These are phyloP conservation scores for Lutraria lutraria DNA, from an alignment of 2,888 invertebrate species.

Conservation along the genomic window DNA sequence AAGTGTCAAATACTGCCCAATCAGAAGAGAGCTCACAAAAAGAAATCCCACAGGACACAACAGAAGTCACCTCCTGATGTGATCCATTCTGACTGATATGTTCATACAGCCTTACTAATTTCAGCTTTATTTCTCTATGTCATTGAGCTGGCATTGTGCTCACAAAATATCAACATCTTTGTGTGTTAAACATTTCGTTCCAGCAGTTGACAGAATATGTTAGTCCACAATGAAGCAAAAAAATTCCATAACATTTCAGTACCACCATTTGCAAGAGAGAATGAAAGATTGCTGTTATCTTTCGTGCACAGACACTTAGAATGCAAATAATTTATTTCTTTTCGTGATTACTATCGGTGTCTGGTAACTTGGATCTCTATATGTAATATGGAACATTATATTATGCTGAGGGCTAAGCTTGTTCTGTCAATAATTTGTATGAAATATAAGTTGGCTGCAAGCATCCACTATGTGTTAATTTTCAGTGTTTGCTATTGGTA, in stretches of 20 bases:
- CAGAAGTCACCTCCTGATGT: conserved; percentile 52
- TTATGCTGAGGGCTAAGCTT: not conserved
- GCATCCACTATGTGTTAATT: not conserved
- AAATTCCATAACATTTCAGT: no score
- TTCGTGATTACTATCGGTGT: not conserved
- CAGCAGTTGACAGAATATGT: not conserved
- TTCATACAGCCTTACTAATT: not conserved
- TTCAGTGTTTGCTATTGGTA: not conserved
- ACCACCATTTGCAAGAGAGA: no score
- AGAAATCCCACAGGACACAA: conserved; percentile 16
- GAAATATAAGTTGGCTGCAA: not conserved
- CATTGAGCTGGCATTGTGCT: conserved; percentile 17
- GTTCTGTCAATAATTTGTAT: not conserved
- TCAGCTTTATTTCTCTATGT: not conserved
- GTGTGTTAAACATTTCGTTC: not conserved
- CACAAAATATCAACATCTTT: not conserved
- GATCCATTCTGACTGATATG: not conserved
- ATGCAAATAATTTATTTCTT: not conserved
- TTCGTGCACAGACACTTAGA: not conserved
- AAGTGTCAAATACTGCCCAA: conserved; percentile 47
- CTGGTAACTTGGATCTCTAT: not conserved
- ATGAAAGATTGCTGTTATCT: not conserved
- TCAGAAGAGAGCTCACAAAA: conserved; percentile 42
- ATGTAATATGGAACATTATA: not conserved
- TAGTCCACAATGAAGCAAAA: no score